phyloP scores from a whole-genome alignment of 1,140 invertebrate genomes.

The Drosophila triauraria region DNA sequence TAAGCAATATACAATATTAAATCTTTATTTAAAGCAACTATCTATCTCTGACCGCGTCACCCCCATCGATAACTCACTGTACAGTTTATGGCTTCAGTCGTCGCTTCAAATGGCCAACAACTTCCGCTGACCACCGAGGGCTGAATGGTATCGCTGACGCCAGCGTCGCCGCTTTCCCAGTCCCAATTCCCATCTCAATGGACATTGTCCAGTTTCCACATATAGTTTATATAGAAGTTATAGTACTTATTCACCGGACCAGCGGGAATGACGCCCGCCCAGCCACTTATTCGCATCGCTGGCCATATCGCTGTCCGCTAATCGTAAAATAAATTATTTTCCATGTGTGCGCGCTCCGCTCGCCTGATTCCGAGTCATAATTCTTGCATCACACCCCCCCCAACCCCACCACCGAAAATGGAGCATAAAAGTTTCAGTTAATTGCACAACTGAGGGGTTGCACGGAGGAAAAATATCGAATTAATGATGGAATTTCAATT shows the following conservation, averaged over 20 bases:
- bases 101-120: constrained; percentile 35
- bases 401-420: constrained; percentile 5
- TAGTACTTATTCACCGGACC: constrained; percentile 25
- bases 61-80: constrained; percentile 33
- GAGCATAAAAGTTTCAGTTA: constrained; percentile 67
- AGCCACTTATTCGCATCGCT: constrained; percentile 65
- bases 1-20: neutral
- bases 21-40: neutral
- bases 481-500: neutral
- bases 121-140: constrained; percentile 22
- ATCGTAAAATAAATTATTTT: constrained; percentile 84
- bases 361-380: constrained; percentile 76
- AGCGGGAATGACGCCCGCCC: constrained; percentile 35
- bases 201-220: constrained; percentile 16
- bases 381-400: constrained; percentile 52
- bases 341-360: constrained; percentile 51
- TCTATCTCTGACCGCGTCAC: constrained; percentile 5
- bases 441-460: constrained; percentile 52
- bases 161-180: constrained; percentile 53
- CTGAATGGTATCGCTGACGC: constrained; percentile 57
- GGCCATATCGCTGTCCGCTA: constrained; percentile 41
- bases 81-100: constrained; percentile 25
- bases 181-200: constrained; percentile 13
- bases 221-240: neutral
- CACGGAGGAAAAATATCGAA: constrained; percentile 2